Evolutionary conservation across 2,797 vertebrate genomes (phyloP).

Genomic region (Enteromius anoplus): DNA sequence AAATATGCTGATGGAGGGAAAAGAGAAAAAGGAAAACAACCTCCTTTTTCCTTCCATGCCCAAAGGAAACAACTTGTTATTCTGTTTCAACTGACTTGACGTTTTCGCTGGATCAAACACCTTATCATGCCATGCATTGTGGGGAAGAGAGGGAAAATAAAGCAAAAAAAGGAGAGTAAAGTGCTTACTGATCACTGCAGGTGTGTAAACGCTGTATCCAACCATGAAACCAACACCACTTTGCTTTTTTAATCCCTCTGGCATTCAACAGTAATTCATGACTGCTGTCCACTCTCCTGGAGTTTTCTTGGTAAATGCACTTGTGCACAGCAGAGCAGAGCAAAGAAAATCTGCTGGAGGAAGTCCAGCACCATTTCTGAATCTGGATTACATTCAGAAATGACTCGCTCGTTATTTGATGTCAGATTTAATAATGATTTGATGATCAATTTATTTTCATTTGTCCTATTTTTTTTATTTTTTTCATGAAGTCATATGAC

Average conservation of each 20-base stretch:
- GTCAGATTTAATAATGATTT: not conserved
- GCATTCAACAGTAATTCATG: slow-evolving; percentile 71
- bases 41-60: slow-evolving; percentile 65
- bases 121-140: slow-evolving; percentile 64
- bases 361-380: not conserved
- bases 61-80: slow-evolving; percentile 69
- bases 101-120: slow-evolving; percentile 77
- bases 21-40: slow-evolving; percentile 61
- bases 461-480: not conserved
- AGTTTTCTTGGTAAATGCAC: slow-evolving; percentile 21
- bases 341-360: slow-evolving; percentile 1
- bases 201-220: slow-evolving; percentile 63
- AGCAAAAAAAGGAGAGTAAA: slow-evolving; percentile 53
- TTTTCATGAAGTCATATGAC: not conserved
- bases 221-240: slow-evolving; percentile 60
- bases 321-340: not conserved
- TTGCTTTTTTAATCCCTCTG: slow-evolving; percentile 66
- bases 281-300: slow-evolving; percentile 42
- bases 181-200: slow-evolving; percentile 73
- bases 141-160: slow-evolving; percentile 40
- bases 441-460: not conserved
- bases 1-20: slow-evolving; percentile 75
- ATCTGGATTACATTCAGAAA: not conserved
- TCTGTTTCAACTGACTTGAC: slow-evolving; percentile 78
- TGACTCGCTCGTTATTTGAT: not conserved